Conservation (phyloP, 35 echinoderm and acorn worm genomes). For the Ptychodera flava region DNA sequence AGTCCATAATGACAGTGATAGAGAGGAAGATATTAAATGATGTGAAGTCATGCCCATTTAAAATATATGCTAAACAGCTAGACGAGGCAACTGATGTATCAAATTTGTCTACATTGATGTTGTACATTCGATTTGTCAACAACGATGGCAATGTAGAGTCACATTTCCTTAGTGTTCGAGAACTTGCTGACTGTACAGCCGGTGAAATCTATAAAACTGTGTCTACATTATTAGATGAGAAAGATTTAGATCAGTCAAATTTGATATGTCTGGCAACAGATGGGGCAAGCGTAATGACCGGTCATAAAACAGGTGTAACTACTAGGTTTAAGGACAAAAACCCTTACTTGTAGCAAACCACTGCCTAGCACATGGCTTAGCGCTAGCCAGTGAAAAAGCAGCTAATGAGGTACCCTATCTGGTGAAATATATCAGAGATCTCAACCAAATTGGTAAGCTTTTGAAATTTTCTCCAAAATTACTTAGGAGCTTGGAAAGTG, state of each 20-base stretch:
- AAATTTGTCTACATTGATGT: neutral
- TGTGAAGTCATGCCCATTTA: neutral
- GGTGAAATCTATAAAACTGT: neutral
- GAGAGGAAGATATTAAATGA: neutral
- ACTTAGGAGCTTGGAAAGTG: neutral
- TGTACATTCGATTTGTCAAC: neutral
- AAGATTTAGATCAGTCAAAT: neutral
- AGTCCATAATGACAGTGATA: neutral
- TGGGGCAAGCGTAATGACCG: neutral
- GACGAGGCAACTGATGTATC: neutral
- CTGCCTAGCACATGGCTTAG: neutral
- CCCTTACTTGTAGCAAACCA: neutral
- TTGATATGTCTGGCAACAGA: neutral
- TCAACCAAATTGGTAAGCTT: neutral
- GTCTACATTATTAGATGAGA: neutral
- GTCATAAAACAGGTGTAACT: neutral
- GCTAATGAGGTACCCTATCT: neutral
- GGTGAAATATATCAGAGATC: neutral
- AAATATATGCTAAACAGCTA: neutral
- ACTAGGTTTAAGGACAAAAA: constrained; percentile 8
- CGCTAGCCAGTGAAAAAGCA: constrained; percentile 2
- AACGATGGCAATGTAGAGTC: neutral
- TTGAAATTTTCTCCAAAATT: neutral
- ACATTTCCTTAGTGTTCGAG: neutral
- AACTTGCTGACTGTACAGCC: neutral